Base-by-base conservation (phyloP, 2,113 vertebrate species). In the Myotis lucifugus region DNA sequence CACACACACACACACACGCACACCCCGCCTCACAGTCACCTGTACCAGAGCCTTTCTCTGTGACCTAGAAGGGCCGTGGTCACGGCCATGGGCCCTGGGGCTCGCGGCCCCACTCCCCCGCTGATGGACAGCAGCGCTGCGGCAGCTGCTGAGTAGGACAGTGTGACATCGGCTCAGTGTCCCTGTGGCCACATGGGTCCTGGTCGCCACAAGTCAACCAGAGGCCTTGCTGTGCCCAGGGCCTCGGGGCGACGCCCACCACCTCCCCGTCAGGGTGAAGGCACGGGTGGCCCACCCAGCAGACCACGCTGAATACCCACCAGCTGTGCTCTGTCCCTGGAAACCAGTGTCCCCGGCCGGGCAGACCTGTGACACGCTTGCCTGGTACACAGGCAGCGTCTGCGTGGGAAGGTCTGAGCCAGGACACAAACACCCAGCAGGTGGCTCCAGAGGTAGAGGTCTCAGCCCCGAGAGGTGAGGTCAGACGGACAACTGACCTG, bases 61-160 rank as follows among this genome's bases (percentile, higher is more conserved):
- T 8, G 23, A 5, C 14, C 5, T 8, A 18, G 3, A 0, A 25
- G 42, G 64, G 40, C 32, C 50, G 5, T 23, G 1, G 25, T 18
- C 52, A 13, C 1, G 0, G 61, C 5, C 1, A 0, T 0, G 14
- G 46, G 11, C 27, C 29, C 6, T 0, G 10, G 37, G 67, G 7
- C 27, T 9, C 29, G 0, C 2, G 3, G 72, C 56, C 25, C 18
- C 17, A 4, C 81, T 19, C 21, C 42, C 79, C 25, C 79, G 10
- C 40, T 25, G 50, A 85, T 0, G 70, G 50, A 82, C 1, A 54
- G 34, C 46, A 54, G 50, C 40, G 13, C 27, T 21, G 7, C 4
- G 3, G 37, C 19, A 11, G 4, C 72, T 69, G 18, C 48, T 4
- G 2, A 0, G 1, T 2, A 11, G 27, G 32, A 0, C 8, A 15